Conservation (phyloP, 2,797 vertebrate species). For the Kryptopterus vitreolus region DNA sequence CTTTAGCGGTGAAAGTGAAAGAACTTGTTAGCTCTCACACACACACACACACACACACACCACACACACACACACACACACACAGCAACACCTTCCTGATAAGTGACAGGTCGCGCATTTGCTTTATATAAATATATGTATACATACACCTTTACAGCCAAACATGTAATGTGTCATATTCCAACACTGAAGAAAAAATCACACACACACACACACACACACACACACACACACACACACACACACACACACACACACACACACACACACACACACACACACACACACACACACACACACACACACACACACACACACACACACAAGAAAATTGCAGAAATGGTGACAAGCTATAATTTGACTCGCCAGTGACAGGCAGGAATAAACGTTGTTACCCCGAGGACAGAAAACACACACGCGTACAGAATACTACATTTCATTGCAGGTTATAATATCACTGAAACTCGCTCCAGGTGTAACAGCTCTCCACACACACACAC, state of each 20-base stretch:
- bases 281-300: not conserved
- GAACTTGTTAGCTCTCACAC: not conserved
- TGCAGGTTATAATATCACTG: constrained; percentile 21
- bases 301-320: constrained; percentile 21
- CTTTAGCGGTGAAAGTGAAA: constrained; percentile 29
- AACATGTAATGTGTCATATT: not conserved
- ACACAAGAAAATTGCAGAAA: constrained; percentile 11
- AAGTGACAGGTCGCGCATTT: constrained; percentile 45
- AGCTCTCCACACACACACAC: constrained; percentile 10
- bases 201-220: not conserved
- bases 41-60: not conserved
- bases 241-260: not conserved
- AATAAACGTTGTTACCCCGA: constrained; percentile 15
- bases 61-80: constrained; percentile 56
- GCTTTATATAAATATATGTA: not conserved
- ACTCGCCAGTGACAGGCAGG: constrained; percentile 28
- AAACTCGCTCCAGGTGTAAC: constrained; percentile 15
- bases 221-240: constrained; percentile 25
- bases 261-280: constrained; percentile 24
- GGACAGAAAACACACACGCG: constrained; percentile 37
- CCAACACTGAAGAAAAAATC: not conserved
- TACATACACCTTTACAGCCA: not conserved
- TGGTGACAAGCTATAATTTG: constrained; percentile 45
- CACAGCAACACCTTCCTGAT: constrained; percentile 49
- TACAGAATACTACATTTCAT: constrained; percentile 26